Conservation (phyloP, 2,113 vertebrate genomes). For the Zootoca vivipara region DNA sequence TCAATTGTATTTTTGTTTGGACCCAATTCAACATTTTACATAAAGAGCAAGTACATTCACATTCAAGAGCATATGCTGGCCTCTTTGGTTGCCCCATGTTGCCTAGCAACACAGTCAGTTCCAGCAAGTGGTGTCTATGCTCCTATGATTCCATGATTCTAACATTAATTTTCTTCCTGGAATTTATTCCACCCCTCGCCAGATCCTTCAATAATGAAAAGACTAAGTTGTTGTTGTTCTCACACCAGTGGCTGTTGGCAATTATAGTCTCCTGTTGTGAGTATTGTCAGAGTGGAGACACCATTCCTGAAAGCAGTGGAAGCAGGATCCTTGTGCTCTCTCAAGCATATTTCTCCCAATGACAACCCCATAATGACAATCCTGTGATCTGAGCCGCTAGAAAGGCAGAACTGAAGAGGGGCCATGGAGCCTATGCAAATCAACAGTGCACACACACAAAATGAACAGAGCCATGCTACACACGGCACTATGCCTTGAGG, state of each 20-base stretch:
- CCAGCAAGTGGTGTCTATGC: neutral
- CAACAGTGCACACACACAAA: no score
- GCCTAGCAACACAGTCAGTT: conserved; percentile 56
- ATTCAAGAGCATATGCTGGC: neutral
- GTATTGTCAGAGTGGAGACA: neutral
- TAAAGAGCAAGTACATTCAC: neutral
- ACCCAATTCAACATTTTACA: fast-evolving
- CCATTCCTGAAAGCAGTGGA: neutral
- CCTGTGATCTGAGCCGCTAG: no score
- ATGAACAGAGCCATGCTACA: no score
- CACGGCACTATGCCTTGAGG: no score
- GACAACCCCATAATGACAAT: no score
- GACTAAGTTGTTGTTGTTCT: neutral
- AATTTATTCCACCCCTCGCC: no score
- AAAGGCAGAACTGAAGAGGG: no score
- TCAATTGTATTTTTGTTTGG: neutral
- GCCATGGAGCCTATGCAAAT: no score
- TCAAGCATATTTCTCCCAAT: neutral
- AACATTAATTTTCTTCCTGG: fast-evolving
- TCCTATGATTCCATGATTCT: neutral
- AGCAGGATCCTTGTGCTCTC: neutral
- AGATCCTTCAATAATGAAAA: fast-evolving
- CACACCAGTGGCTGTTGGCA: fast-evolving
- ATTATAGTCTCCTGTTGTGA: fast-evolving
- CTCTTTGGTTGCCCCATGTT: neutral